A percentile compares a stretch with the other conserved stretches of the same genome.
phyloP scores from a whole-genome alignment of 2,888 invertebrate genomes.

The Lasioglossum lativentre region DNA sequence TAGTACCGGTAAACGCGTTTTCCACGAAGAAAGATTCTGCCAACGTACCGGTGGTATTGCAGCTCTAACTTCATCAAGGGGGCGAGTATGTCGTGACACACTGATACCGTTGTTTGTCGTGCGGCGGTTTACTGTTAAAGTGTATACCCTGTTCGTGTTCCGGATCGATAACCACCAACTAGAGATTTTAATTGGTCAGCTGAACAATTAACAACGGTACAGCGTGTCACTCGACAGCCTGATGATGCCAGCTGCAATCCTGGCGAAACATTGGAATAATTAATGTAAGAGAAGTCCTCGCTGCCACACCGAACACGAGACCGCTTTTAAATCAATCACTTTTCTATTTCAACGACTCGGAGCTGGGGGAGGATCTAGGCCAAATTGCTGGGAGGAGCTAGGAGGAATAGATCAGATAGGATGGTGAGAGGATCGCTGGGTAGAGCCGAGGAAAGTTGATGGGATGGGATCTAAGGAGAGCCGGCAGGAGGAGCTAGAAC shows the following conservation, averaged over 20 bases:
- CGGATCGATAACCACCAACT: conserved; percentile 4
- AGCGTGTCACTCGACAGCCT: not conserved
- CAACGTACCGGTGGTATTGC: not conserved
- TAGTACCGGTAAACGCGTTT: not conserved
- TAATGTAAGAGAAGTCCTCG: not conserved
- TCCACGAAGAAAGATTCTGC: not conserved
- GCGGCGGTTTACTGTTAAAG: conserved; percentile 17
- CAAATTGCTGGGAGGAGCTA: not conserved
- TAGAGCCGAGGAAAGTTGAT: not conserved
- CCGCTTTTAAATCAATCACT: not conserved
- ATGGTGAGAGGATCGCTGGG: not conserved
- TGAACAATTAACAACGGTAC: conserved; percentile 7
- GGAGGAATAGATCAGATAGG: not conserved
- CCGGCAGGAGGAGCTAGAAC: not conserved
- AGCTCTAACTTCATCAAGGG: conserved; percentile 2
- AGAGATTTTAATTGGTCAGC: conserved; percentile 19
- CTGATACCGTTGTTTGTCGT: not conserved
- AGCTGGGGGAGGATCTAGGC: not conserved
- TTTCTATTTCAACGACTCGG: not conserved
- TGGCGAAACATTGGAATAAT: not conserved
- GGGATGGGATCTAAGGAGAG: not conserved
- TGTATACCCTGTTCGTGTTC: not conserved
- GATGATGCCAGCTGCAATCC: not conserved
- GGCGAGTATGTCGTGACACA: not conserved
- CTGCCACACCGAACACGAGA: not conserved